Base-by-base conservation (phyloP, 2,113 vertebrate genomes). In the Ovis canadensis region DNA sequence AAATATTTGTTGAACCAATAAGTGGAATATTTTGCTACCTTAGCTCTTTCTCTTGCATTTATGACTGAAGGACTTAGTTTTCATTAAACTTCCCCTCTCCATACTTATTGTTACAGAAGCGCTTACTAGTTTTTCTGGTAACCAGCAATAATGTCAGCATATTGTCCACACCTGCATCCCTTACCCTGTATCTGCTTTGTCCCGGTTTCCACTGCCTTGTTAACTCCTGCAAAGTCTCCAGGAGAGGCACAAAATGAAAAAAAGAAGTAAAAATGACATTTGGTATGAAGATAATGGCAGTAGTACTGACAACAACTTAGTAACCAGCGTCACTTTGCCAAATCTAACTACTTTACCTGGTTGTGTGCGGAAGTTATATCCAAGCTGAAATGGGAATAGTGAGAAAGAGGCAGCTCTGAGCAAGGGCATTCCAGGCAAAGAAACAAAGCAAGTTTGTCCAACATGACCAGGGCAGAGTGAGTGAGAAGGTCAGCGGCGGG, bases 101-200 rank as follows among this genome's bases (percentile, higher is more conserved):
- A 5, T 29, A 8, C 10, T 33, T 60, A 48, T 16, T 90, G 52
- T 19, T 40, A 57, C 12, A n/a, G 50, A 90, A 83, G 62, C 1
- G 5, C 5, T 31, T 19, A 3, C 52, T 23, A 23, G 45, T 13
- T 86, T 31, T 80, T 36, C 71, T 48, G 15, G 6, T 33, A 59
- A 82, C 4, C 2, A 12, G 43, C 7, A 57, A 8, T 12, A 12
- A 25, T 50, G 52, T 54, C 81, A 55, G 21, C 33, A 5, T 19
- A 0, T 5, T 31, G 31, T 80, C 12, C 16, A 0, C 4, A 6
- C 33, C 27, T 40, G 3, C 33, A 1, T 21, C 40, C 33, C n/a
- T 31, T n/a, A 6, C 23, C 83, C 14, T 67, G 13, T 6, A 19
- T 3, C 52, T 55, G 64, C 8, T 31, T 15, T 33, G 60, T 31